Conservation (phyloP, 1,140 invertebrate species). For the Centruroides sculpturatus region DNA sequence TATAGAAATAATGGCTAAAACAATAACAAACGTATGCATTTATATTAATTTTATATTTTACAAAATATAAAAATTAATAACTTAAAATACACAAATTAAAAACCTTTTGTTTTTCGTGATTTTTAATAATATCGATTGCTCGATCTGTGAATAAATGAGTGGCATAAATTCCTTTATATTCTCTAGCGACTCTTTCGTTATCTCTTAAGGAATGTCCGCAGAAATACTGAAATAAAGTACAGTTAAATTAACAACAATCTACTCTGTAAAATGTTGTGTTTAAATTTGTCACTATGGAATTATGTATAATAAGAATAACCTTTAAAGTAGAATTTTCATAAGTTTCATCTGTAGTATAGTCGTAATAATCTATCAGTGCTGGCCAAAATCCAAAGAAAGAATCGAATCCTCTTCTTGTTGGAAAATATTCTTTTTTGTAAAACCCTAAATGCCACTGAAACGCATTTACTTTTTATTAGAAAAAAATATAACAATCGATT, state of each 20-base stretch:
- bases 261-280: too few relatives aligned
- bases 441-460: conserved; percentile 31
- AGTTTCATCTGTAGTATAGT: background rate
- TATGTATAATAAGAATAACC: background rate
- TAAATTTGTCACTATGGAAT: background rate
- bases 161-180: conserved; percentile 21
- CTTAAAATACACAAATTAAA: too few relatives aligned
- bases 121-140: conserved; percentile 24
- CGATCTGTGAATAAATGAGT: conserved; percentile 26
- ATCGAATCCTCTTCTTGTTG: conserved; percentile 29
- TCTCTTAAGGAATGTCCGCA: conserved; percentile 4
- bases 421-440: conserved; percentile 25
- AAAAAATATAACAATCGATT: background rate
- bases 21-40: too few relatives aligned
- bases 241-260: too few relatives aligned
- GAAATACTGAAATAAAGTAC: too few relatives aligned
- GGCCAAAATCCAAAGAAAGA: conserved; percentile 25
- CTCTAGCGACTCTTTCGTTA: background rate
- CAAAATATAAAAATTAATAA: too few relatives aligned
- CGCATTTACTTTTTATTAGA: background rate
- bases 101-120: conserved; percentile 29
- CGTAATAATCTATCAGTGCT: conserved; percentile 20
- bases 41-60: too few relatives aligned
- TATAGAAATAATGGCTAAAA: conserved; percentile 61
- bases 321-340: background rate